Conservation (phyloP, 2,113 vertebrate genomes). For the Podocnemis expansa region DNA sequence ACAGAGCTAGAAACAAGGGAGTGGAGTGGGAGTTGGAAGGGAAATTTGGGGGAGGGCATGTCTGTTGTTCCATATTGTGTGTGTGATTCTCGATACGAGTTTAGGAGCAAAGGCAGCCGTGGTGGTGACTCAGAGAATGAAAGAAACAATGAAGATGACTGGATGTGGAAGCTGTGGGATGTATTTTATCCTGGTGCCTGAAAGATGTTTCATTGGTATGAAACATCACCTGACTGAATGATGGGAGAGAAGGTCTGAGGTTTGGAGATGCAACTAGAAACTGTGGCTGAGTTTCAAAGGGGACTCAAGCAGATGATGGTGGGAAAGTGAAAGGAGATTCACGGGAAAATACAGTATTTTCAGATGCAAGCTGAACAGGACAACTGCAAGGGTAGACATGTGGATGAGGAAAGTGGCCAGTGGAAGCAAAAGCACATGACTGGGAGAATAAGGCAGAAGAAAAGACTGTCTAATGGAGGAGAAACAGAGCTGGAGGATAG, state of each 20-base stretch:
- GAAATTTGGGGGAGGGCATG: background rate
- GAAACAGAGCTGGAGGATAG: no score
- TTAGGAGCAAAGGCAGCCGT: background rate
- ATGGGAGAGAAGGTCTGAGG: background rate
- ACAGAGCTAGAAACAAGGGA: background rate
- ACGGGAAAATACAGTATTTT: background rate
- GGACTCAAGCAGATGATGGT: background rate
- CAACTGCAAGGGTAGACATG: no score
- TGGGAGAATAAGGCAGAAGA: no score
- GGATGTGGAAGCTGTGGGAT: background rate
- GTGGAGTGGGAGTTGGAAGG: background rate
- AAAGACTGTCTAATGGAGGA: no score
- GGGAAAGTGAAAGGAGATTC: background rate
- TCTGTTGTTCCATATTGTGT: background rate
- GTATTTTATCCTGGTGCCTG: background rate
- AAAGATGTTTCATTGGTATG: background rate
- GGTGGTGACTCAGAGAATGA: background rate
- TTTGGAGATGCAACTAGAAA: background rate
- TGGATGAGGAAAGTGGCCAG: no score
- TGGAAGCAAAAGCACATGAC: no score
- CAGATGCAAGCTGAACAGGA: background rate
- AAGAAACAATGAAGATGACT: background rate
- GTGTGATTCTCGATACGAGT: no score
- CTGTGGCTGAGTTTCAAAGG: no score
- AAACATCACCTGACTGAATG: background rate